Evolutionary conservation across 2,888 invertebrate species (phyloP), one percentile per base, ranked within the genome.

Genomic region (Ectemnius lituratus): DNA sequence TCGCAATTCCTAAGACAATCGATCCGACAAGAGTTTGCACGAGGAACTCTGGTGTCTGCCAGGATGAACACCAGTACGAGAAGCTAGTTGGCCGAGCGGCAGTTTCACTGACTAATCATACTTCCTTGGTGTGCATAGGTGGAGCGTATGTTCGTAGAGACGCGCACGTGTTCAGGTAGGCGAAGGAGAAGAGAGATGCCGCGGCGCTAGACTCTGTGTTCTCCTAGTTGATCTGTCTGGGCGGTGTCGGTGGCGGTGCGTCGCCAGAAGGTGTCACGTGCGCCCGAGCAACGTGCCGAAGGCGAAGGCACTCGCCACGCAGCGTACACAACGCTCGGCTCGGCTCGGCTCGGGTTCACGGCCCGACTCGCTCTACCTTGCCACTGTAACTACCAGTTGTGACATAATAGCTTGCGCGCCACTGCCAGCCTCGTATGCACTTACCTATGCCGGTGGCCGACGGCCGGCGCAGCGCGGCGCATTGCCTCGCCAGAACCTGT

Each of bases 281-380:
- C 75, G 70, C 60, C 70, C 73, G 45, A 82, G 84, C 86, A 87
- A 86, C 86, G 86, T 86, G 87, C 37, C 37, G 37, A 11, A 6
- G 37, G 37, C 37, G 37, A 11, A 8, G 37, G 37, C 37, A 11
- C 23, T 0, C 37, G 37, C 37, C 37, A 37, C 6, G 37, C 37
- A 23, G 23, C 3, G 23, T 23, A 8, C 37, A 11, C 8, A 1
- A 6, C 37, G 23, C 23, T 23, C 23, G 23, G 37, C 83, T 74
- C 76, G 75, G 75, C 81, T 74, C 79, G 75, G 67, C 68, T 80
- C 80, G 82, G 82, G 86, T 87, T 87, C 86, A 87, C 77, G 86
- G 86, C 79, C 86, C 80, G 79, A 14, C n/a, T 11, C 8, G 45
- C 80, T 82, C 81, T 84, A 79, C 78, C 79, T 84, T 81, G 76